Evolutionary conservation across 2,797 vertebrate genomes (phyloP), one percentile per base, ranked within the genome.

Genomic region (Oreonectes daqikongensis): DNA sequence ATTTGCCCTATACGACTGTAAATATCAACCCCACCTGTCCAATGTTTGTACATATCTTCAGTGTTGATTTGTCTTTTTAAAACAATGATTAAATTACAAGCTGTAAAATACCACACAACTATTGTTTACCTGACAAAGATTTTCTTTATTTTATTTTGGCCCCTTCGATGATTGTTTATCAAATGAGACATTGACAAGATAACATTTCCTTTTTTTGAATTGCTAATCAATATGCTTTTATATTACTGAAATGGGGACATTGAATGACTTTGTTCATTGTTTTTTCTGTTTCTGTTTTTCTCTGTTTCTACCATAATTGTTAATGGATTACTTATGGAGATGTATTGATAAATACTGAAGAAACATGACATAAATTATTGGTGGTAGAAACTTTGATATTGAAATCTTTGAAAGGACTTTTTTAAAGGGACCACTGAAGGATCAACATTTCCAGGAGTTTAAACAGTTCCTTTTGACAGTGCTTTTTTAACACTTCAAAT

Each of bases 161-260:
- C 40, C 74, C 52, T 14, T 14, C 66, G 20, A 68, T 53, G 26
- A 18, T 67, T 60, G 5, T 30, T 65, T 2, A n/a, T 63, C 4
- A 53, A 11, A 22, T 24, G 3, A 20, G 40, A 42, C 42, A 38
- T 67, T 71, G 9, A 46, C 60, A 15, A 38, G 42, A 66, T 4
- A 59, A 26, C 57, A 57, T 40, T 24, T 50, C 35, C 69, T 52
- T n/a, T n/a, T n/a, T n/a, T n/a, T n/a, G n/a, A n/a, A n/a, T n/a
- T 55, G 30, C 7, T 61, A 35, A n/a, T 35, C 28, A 60, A 18
- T 32, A 60, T 32, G 28, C 7, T 9, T 60, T 14, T 59, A 30
- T 18, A 66, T 38, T 17, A 5, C 28, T 12, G 12, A 42, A 42
- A 24, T 50, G 14, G 14, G 30, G 18, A n/a, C 30, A 73, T 48